phyloP scores from a whole-genome alignment of 2,797 vertebrate genomes.

The Anomalospiza imberbis region DNA sequence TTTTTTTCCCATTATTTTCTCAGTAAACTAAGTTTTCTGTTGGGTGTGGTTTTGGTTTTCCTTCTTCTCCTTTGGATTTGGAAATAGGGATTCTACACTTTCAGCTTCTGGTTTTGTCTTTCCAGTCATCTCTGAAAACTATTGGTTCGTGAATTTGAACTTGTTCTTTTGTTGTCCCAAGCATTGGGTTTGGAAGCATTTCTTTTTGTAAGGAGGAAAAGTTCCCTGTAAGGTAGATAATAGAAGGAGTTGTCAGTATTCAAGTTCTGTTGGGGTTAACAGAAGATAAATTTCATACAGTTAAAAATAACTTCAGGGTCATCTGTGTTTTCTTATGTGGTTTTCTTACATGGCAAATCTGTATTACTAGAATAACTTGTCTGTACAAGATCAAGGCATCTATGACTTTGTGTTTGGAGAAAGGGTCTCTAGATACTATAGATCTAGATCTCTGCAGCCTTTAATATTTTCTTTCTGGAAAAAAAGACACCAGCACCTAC shows the following conservation, averaged over 20 bases:
- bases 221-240: background rate
- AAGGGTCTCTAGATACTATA: background rate
- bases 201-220: background rate
- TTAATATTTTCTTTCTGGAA: background rate
- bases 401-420: background rate
- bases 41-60: background rate
- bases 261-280: background rate
- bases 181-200: background rate
- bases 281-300: background rate
- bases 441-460: background rate
- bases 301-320: background rate
- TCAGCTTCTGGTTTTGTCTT: background rate
- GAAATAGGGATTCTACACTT: background rate
- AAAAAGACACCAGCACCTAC: background rate
- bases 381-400: background rate
- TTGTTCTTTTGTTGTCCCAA: background rate
- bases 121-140: background rate
- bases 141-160: background rate
- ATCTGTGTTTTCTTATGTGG: background rate
- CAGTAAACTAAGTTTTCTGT: background rate
- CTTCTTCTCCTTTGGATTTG: background rate
- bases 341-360: background rate
- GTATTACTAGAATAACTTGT: background rate
- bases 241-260: background rate
- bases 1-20: background rate